phyloP scores from a whole-genome alignment of 2,113 vertebrate species.

The Prunella himalayana region DNA sequence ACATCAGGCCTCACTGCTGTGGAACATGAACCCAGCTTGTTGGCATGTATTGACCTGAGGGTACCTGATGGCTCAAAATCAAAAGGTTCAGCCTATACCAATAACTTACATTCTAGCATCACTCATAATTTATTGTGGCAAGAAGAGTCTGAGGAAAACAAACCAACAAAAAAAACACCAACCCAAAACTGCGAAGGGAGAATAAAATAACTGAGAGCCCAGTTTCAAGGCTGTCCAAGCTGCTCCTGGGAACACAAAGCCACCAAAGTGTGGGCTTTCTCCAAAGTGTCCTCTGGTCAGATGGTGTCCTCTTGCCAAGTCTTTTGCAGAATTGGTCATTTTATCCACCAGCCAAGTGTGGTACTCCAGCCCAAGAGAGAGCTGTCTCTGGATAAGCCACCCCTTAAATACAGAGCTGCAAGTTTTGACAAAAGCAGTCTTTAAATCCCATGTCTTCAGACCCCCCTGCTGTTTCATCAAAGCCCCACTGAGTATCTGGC shows the following conservation, averaged over 20 bases:
- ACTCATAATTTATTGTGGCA: not conserved
- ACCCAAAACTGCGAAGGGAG: not conserved
- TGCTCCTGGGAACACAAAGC: not conserved
- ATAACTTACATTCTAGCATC: not conserved
- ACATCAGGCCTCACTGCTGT: not conserved
- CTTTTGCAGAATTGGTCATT: not conserved
- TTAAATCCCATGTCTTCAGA: not conserved
- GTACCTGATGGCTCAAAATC: not conserved
- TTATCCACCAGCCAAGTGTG: not conserved
- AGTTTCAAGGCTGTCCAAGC: not conserved
- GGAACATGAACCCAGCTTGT: not conserved
- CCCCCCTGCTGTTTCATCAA: not conserved
- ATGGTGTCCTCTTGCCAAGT: fast-evolving
- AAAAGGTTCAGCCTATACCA: not conserved
- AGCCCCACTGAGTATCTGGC: not conserved
- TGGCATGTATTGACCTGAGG: not conserved
- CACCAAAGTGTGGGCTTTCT: not conserved
- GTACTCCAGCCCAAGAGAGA: not conserved
- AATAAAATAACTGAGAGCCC: not conserved
- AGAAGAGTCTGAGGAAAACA: not conserved
- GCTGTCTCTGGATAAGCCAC: not conserved
- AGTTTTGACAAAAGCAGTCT: not conserved
- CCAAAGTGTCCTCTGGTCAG: not conserved
- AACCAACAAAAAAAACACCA: not conserved
- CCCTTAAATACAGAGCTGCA: not conserved